phyloP scores from a whole-genome alignment of 2,888 invertebrate species.

The Macrosiphum euphorbiae region DNA sequence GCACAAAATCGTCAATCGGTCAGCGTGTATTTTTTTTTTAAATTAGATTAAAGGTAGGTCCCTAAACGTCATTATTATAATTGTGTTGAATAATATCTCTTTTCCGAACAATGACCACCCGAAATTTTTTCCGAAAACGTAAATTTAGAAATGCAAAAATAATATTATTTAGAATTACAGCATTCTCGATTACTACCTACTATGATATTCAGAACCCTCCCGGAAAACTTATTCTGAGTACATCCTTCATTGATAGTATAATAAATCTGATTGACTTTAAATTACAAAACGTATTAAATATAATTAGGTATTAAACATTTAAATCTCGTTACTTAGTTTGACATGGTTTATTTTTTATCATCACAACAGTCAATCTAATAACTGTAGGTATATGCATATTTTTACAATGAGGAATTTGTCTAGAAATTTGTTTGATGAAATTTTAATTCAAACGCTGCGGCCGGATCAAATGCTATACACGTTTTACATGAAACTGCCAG shows the following conservation, averaged over 20 bases:
- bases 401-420: not conserved
- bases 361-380: not conserved
- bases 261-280: not conserved
- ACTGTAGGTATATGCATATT: not conserved
- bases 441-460: not conserved
- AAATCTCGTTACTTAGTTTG: not conserved
- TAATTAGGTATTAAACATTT: not conserved
- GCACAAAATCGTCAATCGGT: conserved; percentile 40
- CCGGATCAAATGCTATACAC: not conserved
- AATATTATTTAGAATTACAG: too few relatives aligned
- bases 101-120: too few relatives aligned
- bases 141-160: too few relatives aligned
- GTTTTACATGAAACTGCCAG: not conserved
- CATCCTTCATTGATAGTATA: not conserved
- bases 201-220: too few relatives aligned
- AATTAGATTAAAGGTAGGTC: too few relatives aligned
- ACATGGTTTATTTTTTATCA: not conserved
- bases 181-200: too few relatives aligned
- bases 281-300: not conserved
- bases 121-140: too few relatives aligned
- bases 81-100: too few relatives aligned
- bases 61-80: too few relatives aligned
- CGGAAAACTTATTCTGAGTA: too few relatives aligned
- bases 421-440: not conserved
- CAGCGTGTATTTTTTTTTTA: not conserved